phyloP scores from a whole-genome alignment of 2,113 vertebrate genomes.

The Semnopithecus entellus region DNA sequence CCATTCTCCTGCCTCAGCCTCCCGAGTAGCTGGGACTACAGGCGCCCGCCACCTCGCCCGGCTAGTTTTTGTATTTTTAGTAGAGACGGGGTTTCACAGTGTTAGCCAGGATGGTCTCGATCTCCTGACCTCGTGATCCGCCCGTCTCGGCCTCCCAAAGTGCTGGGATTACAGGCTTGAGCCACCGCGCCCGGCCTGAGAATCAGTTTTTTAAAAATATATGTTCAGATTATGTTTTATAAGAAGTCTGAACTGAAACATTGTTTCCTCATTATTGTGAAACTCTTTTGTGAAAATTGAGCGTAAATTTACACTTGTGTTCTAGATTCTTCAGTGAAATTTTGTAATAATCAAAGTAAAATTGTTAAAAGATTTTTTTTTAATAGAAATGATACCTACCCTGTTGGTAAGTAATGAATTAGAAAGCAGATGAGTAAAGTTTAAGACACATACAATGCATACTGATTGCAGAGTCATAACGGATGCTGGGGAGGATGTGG shows the following conservation, averaged over 20 bases:
- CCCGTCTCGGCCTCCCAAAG: too few relatives aligned
- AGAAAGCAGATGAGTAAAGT: neutral
- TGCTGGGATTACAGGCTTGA: too few relatives aligned
- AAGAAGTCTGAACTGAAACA: neutral
- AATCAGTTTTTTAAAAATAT: neutral
- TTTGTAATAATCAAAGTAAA: conserved; percentile 17
- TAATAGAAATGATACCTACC: neutral
- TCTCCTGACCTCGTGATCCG: too few relatives aligned
- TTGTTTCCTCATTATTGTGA: neutral
- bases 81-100: too few relatives aligned
- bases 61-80: too few relatives aligned
- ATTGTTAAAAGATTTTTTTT: neutral
- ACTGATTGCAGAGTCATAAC: neutral
- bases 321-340: neutral
- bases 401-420: neutral
- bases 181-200: too few relatives aligned
- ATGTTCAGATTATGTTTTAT: neutral
- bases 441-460: neutral
- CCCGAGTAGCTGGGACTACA: too few relatives aligned
- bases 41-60: too few relatives aligned
- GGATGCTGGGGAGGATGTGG: neutral
- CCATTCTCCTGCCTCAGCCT: too few relatives aligned
- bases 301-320: neutral
- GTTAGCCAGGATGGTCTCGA: too few relatives aligned
- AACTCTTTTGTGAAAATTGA: conserved; percentile 8